These are phyloP conservation scores for Datnioides undecimradiatus DNA, from an alignment of 2,113 vertebrate genomes.

Conservation along the genomic window DNA sequence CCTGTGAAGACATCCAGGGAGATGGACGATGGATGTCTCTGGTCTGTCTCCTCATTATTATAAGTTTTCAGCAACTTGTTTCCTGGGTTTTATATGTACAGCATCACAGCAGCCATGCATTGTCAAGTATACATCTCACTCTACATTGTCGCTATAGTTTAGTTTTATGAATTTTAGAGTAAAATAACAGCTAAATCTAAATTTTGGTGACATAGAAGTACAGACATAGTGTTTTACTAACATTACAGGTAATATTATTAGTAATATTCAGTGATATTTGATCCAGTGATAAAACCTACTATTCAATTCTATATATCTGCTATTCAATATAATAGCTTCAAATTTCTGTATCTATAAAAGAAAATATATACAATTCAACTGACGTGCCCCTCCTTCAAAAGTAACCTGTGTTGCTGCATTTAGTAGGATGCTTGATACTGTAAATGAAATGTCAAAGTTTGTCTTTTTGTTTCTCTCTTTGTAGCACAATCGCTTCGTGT, in stretches of 20 bases:
- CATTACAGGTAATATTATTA: no score
- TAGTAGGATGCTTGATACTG: neutral
- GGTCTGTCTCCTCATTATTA: slow-evolving; percentile 79
- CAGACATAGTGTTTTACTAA: no score
- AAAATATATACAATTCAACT: neutral
- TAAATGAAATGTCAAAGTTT: neutral
- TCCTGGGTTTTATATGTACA: neutral
- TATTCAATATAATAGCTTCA: neutral
- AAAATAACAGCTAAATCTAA: neutral
- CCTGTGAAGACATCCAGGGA: slow-evolving; percentile 87
- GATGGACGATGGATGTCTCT: slow-evolving; percentile 93
- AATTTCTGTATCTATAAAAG: neutral
- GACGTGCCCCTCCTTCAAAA: neutral
- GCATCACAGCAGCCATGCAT: neutral
- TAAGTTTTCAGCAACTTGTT: neutral
- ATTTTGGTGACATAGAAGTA: neutral
- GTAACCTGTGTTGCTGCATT: neutral
- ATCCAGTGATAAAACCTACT: neutral
- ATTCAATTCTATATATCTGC: no score
- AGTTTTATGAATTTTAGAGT: neutral
- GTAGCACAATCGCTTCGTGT: slow-evolving; percentile 91
- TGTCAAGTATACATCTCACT: neutral
- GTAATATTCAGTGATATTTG: neutral
- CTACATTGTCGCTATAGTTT: neutral
- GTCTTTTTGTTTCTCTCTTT: slow-evolving; percentile 16